A percentile compares a stretch with the other conserved stretches of the same genome.
These are phyloP conservation scores for Phasianus colchicus DNA, from an alignment of 2,113 vertebrate genomes.

Conservation along the genomic window DNA sequence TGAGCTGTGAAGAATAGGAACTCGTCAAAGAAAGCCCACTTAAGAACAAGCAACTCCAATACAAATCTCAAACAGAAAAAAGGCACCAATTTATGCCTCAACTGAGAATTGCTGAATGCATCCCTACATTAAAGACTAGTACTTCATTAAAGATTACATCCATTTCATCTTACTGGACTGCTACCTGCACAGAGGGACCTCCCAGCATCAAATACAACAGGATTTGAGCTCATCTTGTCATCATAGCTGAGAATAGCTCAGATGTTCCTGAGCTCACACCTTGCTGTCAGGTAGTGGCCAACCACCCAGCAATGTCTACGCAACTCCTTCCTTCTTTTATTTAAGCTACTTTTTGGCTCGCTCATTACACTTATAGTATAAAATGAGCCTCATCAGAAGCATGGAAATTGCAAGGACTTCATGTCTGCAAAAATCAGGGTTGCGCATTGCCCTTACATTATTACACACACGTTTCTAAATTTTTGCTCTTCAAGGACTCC, in stretches of 20 bases:
- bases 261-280: neutral
- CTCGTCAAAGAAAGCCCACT: neutral
- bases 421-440: neutral
- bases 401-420: neutral
- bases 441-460: neutral
- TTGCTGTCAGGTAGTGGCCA: neutral
- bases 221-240: neutral
- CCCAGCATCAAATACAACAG: neutral
- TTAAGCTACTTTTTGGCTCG: neutral
- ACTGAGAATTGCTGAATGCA: neutral
- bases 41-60: neutral
- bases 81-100: neutral
- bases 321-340: neutral
- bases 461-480: neutral
- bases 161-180: neutral
- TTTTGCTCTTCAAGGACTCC: neutral
- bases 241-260: accelerated
- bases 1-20: neutral
- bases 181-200: neutral
- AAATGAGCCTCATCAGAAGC: neutral
- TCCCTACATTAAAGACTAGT: neutral
- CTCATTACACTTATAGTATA: neutral
- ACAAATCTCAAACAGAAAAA: neutral
- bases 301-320: accelerated
- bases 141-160: neutral